Evolutionary conservation across 2,888 invertebrate species (phyloP), one percentile per base, ranked within the genome.

Genomic region (Spatulosminthurus flaviceps): DNA sequence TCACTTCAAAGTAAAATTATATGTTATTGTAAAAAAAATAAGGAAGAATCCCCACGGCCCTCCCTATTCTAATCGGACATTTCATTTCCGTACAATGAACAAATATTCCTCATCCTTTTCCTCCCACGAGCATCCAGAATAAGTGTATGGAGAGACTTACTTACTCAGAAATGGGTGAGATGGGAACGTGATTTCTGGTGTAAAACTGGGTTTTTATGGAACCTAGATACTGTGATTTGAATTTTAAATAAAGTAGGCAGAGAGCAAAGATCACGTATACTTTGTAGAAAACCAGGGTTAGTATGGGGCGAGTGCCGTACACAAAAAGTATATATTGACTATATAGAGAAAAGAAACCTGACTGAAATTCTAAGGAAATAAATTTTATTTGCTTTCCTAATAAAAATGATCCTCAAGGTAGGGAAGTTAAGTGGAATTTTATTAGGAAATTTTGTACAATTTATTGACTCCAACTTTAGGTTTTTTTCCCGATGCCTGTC

Each of bases 361-460:
- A 51, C 16, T 51, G 51, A 51, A 51, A 51, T 51, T 51, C 51
- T 19, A 51, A 51, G 16, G 51, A 51, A 2, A 51, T 51, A 19
- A 51, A 51, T 51, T 51, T 51, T 51, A 51, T 51, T 51, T 51
- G 51, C 51, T 11, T 51, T 51, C 16, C 9, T 51, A 51, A 51
- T 51, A 51, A 51, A 51, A n/a, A 11, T 5, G n/a, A 51, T 51
- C 51, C 51, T 51, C 51, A 51, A 51, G 51, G 2, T 11, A n/a
- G n/a, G 51, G 51, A 51, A 51, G 51, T 51, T 51, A 51, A 51
- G n/a, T n/a, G 51, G 51, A 51, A 51, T 51, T 51, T 51, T n/a
- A 13, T 51, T 51, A 19, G 9, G 16, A 51, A 51, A 51, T 11
- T 51, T 51, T n/a, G 4, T 19, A n/a, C n/a, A n/a, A n/a, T n/a